Evolutionary conservation across 2,113 vertebrate genomes (phyloP).

Genomic region (Tinamus guttatus): DNA sequence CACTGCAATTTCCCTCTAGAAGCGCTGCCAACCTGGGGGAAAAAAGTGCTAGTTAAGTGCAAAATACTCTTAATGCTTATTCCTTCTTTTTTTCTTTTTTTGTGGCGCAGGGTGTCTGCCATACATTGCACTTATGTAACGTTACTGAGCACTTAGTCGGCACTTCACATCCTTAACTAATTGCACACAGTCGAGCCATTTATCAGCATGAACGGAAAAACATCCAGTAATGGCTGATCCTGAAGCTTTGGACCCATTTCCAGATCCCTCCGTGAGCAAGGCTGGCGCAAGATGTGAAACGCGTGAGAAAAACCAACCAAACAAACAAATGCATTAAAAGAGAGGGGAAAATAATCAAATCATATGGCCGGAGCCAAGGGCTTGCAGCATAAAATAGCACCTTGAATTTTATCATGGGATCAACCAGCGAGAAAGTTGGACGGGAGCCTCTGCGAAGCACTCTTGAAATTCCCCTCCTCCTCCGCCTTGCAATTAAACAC

Average conservation of each 20-base stretch:
- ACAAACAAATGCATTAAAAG: not conserved
- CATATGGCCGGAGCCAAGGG: not conserved
- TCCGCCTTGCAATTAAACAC: slow-evolving; percentile 57
- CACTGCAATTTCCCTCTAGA: not conserved
- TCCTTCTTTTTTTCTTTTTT: not conserved
- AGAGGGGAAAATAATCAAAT: not conserved
- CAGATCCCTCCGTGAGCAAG: not conserved
- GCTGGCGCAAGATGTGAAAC: not conserved
- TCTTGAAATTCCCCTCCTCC: slow-evolving; percentile 52
- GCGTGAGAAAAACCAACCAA: not conserved
- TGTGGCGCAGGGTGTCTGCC: slow-evolving; percentile 1
- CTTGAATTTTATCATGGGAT: not conserved
- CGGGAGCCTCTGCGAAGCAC: not conserved
- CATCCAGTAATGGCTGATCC: slow-evolving; percentile 22
- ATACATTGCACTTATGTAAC: slow-evolving; percentile 18
- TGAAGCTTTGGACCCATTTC: not conserved
- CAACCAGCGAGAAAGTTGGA: not conserved
- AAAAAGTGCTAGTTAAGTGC: slow-evolving; percentile 37
- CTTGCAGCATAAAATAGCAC: not conserved
- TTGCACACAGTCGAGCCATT: slow-evolving; percentile 10
- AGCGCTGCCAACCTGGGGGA: slow-evolving; percentile 16
- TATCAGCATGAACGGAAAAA: slow-evolving; percentile 27
- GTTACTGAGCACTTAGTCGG: slow-evolving; percentile 18
- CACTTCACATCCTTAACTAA: slow-evolving; percentile 56
- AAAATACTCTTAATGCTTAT: not conserved